Base-by-base conservation (phyloP, 2,113 vertebrate species). In the Smithornis capensis region DNA sequence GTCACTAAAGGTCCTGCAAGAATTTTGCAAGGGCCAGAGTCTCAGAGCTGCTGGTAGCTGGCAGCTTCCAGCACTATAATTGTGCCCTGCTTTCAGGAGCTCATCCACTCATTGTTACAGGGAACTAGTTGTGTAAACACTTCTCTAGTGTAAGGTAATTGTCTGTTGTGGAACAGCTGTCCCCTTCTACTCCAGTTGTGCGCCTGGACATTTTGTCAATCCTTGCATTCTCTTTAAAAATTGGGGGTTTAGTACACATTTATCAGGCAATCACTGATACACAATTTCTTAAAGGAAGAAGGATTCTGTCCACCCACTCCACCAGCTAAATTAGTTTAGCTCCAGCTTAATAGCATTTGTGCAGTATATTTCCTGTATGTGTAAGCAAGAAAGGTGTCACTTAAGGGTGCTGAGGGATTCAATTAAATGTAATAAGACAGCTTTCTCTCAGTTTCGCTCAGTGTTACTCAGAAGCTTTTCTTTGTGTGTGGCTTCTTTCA, bases 311-410 rank as follows among this genome's bases (percentile, higher is more conserved):
- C 82, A 68, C 88, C 94, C 84, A 96, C 80, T 95, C 69, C 77
- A 96, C 68, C 12, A 87, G 71, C 59, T 94, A 94, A 92, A 95
- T 96, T 94, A 94, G 91, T 96, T 96, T 96, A 93, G 73, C 82
- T 92, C 37, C 60, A 81, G 70, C 90, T 96, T 96, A 97, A 96
- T 71, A 97, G 82, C 76, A 84, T 89, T 93, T 94, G 83, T 96
- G 69, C 86, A 95, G 93, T 92, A 64, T 92, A 89, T 96, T 97
- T 97, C 94, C 95, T 94, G 92, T 95, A 96, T 57, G 75, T 85
- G 92, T 94, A 87, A 85, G 77, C 75, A 95, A 94, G 83, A 97
- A 91, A 97, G 91, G 85, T 95, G 95, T 96, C 95, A 94, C 80
- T 96, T 93, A 95, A 63, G 75, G 50, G 73, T 79, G 47, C 31